Conservation (phyloP, 2,113 vertebrate species). For the Onychostoma macrolepis region DNA sequence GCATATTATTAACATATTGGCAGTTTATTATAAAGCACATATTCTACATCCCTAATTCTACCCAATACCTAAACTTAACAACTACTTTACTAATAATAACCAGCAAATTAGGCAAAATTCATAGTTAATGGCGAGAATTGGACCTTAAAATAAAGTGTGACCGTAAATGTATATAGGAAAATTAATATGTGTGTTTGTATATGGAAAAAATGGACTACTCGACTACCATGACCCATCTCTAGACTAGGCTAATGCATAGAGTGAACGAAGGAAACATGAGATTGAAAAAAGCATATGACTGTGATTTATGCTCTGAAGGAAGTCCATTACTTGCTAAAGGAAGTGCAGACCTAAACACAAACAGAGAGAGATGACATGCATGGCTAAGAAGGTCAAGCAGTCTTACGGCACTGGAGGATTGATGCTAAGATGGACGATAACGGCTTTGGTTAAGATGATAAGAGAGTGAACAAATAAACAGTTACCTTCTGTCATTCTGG, state of each 20-base stretch:
- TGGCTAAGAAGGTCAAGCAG: slow-evolving; percentile 67
- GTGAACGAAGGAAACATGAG: slow-evolving; percentile 13
- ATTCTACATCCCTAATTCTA: too few relatives aligned
- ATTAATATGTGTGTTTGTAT: not conserved
- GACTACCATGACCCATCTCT: not conserved
- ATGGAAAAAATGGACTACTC: not conserved
- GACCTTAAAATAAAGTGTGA: too few relatives aligned
- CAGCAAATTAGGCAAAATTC: too few relatives aligned
- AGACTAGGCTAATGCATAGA: not conserved
- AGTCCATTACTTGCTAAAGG: slow-evolving; percentile 71
- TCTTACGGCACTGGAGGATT: slow-evolving; percentile 48
- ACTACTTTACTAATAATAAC: too few relatives aligned
- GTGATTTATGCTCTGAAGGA: slow-evolving; percentile 77
- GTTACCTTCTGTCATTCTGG: slow-evolving; percentile 54
- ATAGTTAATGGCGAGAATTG: too few relatives aligned
- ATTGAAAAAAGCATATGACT: slow-evolving; percentile 62
- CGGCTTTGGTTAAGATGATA: slow-evolving; percentile 48
- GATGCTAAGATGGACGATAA: slow-evolving; percentile 58
- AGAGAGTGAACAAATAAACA: not conserved
- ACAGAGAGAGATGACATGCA: slow-evolving; percentile 63
- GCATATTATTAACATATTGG: too few relatives aligned
- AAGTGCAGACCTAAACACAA: slow-evolving; percentile 75
- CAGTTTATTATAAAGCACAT: too few relatives aligned
- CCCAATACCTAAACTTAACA: too few relatives aligned
- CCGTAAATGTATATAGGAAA: not conserved